Evolutionary conservation across 2,113 vertebrate genomes (phyloP), one percentile per base, ranked within the genome.

Genomic region (Ovis aries): DNA sequence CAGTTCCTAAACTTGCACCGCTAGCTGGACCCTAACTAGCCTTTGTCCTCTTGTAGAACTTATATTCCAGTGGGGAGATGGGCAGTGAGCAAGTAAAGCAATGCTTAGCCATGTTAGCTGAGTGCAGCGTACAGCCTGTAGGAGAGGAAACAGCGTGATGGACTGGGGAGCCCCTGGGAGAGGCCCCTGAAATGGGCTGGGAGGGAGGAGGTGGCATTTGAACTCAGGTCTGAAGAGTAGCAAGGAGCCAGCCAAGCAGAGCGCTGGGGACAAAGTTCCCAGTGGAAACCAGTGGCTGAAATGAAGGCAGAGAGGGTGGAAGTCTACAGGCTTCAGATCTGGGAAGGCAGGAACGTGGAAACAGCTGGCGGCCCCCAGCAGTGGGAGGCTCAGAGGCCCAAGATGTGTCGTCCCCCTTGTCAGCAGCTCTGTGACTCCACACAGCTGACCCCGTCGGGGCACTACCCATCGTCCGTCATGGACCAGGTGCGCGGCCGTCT

Each of bases 31-130:
- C 23, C 52, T 36, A 6, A 31, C 29, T 16, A 45, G 90, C 25
- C n/a, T 3, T 27, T 7, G 7, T 74, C 62, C 8, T 60, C 60
- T 17, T 7, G 52, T 19, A 14, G 60, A 33, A 13, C 10, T 88
- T 36, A 12, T 21, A 2, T 43, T 25, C 50, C 31, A 3, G n/a
- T 0, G 1, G 52, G 77, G 17, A 57, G 25, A 43, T 2, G 1
- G 15, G 52, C 52, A 27, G 0, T 59, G 45, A 23, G 3, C 27
- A 7, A 8, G 15, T 14, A 31, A 31, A 17, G 17, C 45, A 60
- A 33, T 6, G 6, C 11, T 3, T 7, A 23, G 31, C 40, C 21
- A 0, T 5, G 0, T 3, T 5, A 48, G 19, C 13, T 15, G 19
- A 88, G 16, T 52, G 23, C 50, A 33, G 62, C 11, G 5, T 9